phyloP scores from a whole-genome alignment of 1,140 invertebrate species.

The Aphis gossypii region DNA sequence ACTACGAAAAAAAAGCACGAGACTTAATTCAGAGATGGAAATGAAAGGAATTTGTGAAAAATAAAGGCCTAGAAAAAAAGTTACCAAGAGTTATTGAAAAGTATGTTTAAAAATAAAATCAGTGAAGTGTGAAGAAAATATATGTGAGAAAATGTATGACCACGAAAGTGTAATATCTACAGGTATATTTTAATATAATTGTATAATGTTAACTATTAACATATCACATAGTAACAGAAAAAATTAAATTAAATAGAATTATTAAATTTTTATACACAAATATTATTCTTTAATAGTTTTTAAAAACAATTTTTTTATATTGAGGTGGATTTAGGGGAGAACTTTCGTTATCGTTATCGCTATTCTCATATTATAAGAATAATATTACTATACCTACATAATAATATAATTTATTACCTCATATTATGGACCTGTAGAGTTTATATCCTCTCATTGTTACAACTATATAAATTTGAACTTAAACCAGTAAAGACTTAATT shows the following conservation, averaged over 20 bases:
- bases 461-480: neutral
- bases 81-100: neutral
- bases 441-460: neutral
- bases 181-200: neutral
- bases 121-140: neutral
- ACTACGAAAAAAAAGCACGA: neutral
- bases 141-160: neutral
- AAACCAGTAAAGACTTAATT: neutral
- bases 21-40: neutral
- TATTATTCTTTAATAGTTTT: neutral
- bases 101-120: neutral
- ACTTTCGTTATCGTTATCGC: neutral
- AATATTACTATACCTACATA: neutral
- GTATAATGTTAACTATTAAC: neutral
- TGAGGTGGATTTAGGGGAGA: rapidly evolving
- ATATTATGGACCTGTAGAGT: neutral
- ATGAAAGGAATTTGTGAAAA: neutral
- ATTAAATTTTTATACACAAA: neutral
- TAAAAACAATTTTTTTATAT: neutral
- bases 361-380: neutral
- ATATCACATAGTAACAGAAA: neutral
- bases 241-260: neutral
- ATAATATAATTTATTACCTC: neutral
- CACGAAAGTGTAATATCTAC: neutral
- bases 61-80: neutral